Evolutionary conservation across 2,888 invertebrate genomes (phyloP).

Genomic region (Sipha maydis): DNA sequence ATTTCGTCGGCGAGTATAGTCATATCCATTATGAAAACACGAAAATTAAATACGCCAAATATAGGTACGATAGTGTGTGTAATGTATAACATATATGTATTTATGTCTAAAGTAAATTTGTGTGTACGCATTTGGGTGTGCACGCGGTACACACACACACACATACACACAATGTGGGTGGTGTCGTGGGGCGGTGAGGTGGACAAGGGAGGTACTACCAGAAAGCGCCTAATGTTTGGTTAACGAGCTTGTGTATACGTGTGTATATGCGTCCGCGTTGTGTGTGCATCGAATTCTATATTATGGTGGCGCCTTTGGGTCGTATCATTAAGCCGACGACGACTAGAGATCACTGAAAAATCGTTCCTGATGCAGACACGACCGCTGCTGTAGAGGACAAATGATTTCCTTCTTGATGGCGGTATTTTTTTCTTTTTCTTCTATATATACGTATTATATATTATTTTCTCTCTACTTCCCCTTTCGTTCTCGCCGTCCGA

Average conservation of each 20-base stretch:
- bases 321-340: constrained; percentile 59
- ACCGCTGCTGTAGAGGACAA: constrained; percentile 37
- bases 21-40: constrained; percentile 42
- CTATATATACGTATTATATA: neutral
- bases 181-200: neutral
- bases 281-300: neutral
- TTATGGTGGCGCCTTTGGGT: constrained; percentile 60
- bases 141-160: neutral
- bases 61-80: neutral
- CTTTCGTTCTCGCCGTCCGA: neutral
- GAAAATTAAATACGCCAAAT: constrained; percentile 56
- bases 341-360: constrained; percentile 46
- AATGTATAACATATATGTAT: neutral
- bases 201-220: constrained; percentile 10
- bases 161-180: constrained; percentile 5
- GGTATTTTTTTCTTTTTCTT: constrained; percentile 35
- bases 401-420: constrained; percentile 55
- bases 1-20: constrained; percentile 13
- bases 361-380: constrained; percentile 34
- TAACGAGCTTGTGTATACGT: constrained; percentile 48
- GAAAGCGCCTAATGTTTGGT: constrained; percentile 60
- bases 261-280: neutral
- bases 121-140: constrained; percentile 10
- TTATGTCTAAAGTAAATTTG: neutral
- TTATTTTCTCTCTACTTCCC: neutral